phyloP scores from a whole-genome alignment of 53 echinoderm and acorn worm species.

The Echinometra lucunter region DNA sequence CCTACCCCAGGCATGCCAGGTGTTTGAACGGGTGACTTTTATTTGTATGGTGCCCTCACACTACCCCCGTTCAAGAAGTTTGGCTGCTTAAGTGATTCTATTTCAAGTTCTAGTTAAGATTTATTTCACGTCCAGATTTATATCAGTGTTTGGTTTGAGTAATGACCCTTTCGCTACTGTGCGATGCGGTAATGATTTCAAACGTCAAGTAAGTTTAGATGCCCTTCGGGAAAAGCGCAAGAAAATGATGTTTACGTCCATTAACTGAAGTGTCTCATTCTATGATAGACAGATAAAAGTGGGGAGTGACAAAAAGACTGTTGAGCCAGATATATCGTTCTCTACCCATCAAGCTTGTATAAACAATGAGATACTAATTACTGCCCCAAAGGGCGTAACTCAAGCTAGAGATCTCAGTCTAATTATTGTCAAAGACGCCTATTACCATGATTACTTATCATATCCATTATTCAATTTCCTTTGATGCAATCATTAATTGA shows the following conservation, averaged over 20 bases:
- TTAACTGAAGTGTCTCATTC: neutral
- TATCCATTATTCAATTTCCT: too few species aligned
- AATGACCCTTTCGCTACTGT: neutral
- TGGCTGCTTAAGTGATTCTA: too few species aligned
- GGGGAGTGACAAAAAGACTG: neutral
- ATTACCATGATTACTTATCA: too few species aligned
- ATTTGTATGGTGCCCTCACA: too few species aligned
- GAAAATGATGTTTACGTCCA: conserved; percentile 8
- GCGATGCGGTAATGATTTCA: neutral
- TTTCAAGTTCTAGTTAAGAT: too few species aligned
- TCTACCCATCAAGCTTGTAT: neutral
- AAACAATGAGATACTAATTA: neutral
- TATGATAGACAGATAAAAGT: neutral
- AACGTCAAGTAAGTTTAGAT: neutral
- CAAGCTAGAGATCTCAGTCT: neutral
- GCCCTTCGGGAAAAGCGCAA: neutral
- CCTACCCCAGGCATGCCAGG: too few species aligned
- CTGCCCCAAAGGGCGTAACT: conserved; percentile 1
- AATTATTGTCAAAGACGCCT: too few species aligned
- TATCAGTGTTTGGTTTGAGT: too few species aligned
- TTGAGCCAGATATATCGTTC: neutral
- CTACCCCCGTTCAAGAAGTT: too few species aligned
- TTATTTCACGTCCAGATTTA: too few species aligned
- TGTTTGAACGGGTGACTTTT: too few species aligned
- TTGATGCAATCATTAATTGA: too few species aligned